These are phyloP conservation scores for Acromyrmex charruanus DNA, from an alignment of 1,140 invertebrate genomes.

Conservation along the genomic window DNA sequence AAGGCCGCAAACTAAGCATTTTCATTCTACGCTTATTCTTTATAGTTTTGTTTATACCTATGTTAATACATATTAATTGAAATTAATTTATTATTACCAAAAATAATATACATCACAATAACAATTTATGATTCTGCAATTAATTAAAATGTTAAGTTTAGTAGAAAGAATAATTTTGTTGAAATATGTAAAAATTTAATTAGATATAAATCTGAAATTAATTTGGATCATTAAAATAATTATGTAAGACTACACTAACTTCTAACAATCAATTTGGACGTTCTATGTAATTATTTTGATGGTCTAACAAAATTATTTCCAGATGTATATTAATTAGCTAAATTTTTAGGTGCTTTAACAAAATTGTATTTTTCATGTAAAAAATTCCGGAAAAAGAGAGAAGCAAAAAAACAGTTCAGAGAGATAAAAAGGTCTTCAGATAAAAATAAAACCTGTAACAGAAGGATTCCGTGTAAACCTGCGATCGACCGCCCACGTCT, in stretches of 20 bases:
- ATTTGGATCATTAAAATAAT: no score
- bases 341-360: no score
- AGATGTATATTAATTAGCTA: no score
- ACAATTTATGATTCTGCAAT: background rate
- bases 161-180: no score
- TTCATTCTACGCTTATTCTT: background rate
- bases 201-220: no score
- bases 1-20: background rate
- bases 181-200: no score
- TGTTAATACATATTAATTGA: background rate
- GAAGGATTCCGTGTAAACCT: slow-evolving; percentile 56
- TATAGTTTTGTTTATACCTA: background rate
- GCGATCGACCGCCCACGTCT: slow-evolving; percentile 73
- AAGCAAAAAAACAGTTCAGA: background rate
- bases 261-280: no score
- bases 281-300: no score
- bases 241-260: no score
- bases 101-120: background rate
- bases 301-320: no score
- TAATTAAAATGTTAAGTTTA: background rate
- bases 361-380: background rate
- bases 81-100: background rate
- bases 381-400: background rate
- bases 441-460: slow-evolving; percentile 43
- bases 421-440: slow-evolving; percentile 27